Evolutionary conservation across 2,797 vertebrate genomes (phyloP).

Genomic region (Bradypodion ventrale): DNA sequence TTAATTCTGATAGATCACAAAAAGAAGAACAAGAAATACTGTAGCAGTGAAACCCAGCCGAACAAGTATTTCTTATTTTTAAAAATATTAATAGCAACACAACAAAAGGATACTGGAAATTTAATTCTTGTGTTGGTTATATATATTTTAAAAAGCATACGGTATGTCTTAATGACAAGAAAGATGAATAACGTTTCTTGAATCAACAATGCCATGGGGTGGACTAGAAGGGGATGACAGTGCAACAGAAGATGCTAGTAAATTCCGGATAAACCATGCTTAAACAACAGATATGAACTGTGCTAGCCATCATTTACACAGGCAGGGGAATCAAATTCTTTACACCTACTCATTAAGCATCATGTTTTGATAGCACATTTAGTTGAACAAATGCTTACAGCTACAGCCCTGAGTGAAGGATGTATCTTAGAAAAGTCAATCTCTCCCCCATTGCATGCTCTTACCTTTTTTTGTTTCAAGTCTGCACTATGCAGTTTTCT

Average conservation of each 20-base stretch:
- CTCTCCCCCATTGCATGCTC: slow-evolving; percentile 71
- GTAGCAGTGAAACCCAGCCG: slow-evolving; percentile 15
- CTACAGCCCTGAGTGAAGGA: slow-evolving; percentile 77
- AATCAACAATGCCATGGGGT: slow-evolving; percentile 15
- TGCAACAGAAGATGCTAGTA: neutral
- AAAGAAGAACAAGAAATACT: too few species aligned
- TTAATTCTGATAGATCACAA: neutral
- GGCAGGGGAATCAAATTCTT: slow-evolving; percentile 8
- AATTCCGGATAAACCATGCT: neutral
- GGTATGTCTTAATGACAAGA: slow-evolving; percentile 21
- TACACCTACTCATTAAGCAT: slow-evolving; percentile 28
- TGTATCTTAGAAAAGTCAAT: slow-evolving; percentile 76
- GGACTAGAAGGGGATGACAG: neutral
- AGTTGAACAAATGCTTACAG: slow-evolving; percentile 68
- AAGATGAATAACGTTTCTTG: slow-evolving; percentile 2
- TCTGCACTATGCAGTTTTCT: slow-evolving; percentile 62
- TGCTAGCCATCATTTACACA: slow-evolving; percentile 33
- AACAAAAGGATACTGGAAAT: slow-evolving; percentile 27
- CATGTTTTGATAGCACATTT: slow-evolving; percentile 60
- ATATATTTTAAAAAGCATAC: slow-evolving; percentile 31
- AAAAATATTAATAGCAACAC: neutral
- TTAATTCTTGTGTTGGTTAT: slow-evolving; percentile 33
- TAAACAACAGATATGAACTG: slow-evolving; percentile 4
- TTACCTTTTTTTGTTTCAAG: slow-evolving; percentile 55
- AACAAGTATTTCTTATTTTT: neutral